Evolutionary conservation across 2,888 invertebrate species (phyloP).

Genomic region (Seira ritae): DNA sequence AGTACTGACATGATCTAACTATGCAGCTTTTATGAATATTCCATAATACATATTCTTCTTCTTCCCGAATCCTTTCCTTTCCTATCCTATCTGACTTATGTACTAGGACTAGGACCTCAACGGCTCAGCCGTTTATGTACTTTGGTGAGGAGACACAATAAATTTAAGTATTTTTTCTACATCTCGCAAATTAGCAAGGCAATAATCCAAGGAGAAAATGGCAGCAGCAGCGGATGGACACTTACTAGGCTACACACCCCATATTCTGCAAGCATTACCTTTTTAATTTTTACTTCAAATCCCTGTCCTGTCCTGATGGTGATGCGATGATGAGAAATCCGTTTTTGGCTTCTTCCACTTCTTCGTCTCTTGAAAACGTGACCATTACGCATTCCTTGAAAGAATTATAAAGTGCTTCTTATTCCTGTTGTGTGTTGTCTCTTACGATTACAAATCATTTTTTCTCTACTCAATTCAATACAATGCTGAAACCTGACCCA

Average conservation of each 20-base stretch:
- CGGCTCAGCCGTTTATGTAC: no score
- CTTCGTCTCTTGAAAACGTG: not conserved
- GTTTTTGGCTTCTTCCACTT: conserved; percentile 37
- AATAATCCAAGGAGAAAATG: not conserved
- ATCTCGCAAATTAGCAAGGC: not conserved
- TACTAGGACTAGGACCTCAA: no score
- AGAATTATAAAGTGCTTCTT: not conserved
- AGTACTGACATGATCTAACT: not conserved
- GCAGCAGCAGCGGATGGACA: no score
- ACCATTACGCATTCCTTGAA: not conserved
- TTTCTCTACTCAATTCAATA: not conserved
- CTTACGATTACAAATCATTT: conserved; percentile 39
- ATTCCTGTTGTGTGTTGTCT: not conserved
- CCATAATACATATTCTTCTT: not conserved
- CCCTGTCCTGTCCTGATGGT: not conserved
- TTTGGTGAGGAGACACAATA: no score
- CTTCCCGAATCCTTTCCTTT: not conserved
- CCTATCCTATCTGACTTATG: no score
- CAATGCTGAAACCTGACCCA: conserved; percentile 59
- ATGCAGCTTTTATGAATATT: not conserved
- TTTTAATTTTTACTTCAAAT: no score
- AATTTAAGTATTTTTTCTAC: no score
- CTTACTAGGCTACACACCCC: no score
- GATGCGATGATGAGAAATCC: conserved; percentile 22
- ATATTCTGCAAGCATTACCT: no score